Evolutionary conservation across 2,888 invertebrate genomes (phyloP), one percentile per base, ranked within the genome.

Genomic region (Crepidodera aurea): DNA sequence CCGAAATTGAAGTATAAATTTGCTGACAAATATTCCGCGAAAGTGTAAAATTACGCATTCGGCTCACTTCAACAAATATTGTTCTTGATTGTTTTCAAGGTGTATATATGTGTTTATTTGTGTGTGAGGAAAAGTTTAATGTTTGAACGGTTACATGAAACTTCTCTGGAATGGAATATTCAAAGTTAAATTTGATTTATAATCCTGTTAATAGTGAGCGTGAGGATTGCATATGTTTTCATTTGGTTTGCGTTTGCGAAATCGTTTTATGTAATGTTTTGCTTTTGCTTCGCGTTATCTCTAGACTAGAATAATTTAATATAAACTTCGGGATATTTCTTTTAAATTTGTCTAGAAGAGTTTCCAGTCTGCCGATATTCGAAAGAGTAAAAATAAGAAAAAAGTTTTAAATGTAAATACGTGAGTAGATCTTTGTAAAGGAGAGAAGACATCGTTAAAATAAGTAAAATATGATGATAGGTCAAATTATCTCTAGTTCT

Each of bases 151-250:
- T 29, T 22, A 1, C 48, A 4, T 48, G 25, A 27, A 48, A 44
- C 22, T 25, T 44, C 27, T 27, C 1, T 10, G 48, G 13, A 48
- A 48, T 29, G 37, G 51, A 51, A 51, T 44, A 44, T 55, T 44
- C 29, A 55, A 55, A 55, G 44, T 55, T 55, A 55, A 55, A 55
- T 55, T 55, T 55, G 55, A 55, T 55, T 55, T 55, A 44, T 44
- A 55, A 55, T 32, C 55, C 18, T 18, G 42, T 44, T 29, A 48
- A 48, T 48, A 37, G 27, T 54, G 18, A 55, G 32, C 55, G 44
- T 55, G 34, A 55, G 13, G 32, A 29, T 55, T 42, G 55, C 55
- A 32, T 44, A 44, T 29, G 40, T 53, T 53, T 53, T 29, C 48
- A 44, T 44, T 44, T 22, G 44, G 44, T 44, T 44, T 44, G 44